A percentile compares a stretch with the other conserved stretches of the same genome.
Evolutionary conservation across 2,888 invertebrate species (phyloP).

Genomic region (Acronicta aceris): DNA sequence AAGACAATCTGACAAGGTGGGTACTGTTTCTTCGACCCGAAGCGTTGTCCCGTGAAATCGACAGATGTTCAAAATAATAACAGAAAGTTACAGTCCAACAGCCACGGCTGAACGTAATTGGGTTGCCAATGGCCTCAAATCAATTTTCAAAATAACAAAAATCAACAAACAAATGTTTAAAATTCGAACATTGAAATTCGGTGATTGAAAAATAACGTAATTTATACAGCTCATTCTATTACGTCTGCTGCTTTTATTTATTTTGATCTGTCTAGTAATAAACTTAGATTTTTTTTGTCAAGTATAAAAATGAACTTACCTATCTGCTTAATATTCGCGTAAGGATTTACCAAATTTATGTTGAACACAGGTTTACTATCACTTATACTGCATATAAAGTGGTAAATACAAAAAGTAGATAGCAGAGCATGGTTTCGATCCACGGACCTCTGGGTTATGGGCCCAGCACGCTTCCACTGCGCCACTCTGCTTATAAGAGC

Average conservation of each 20-base stretch:
- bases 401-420: constrained; percentile 5
- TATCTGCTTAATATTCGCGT: too few relatives aligned
- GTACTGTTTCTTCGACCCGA: constrained; percentile 68
- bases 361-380: too few relatives aligned
- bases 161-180: constrained; percentile 43
- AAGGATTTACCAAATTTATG: too few relatives aligned
- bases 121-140: constrained; percentile 64
- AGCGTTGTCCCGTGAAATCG: constrained; percentile 77
- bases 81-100: constrained; percentile 70
- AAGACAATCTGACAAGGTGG: constrained; percentile 70
- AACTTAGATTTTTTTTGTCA: not conserved
- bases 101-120: constrained; percentile 64
- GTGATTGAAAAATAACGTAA: constrained; percentile 37
- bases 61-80: constrained; percentile 81
- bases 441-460: constrained; percentile 96
- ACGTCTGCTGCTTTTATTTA: constrained; percentile 8
- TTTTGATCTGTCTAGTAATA: constrained; percentile 11
- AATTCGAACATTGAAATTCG: constrained; percentile 27
- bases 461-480: constrained; percentile 94
- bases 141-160: constrained; percentile 63
- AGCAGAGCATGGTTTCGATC: constrained; percentile 94
- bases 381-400: not conserved
- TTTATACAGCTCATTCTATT: constrained; percentile 13
- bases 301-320: not conserved
- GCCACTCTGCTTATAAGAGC: constrained; percentile 90